Conservation (phyloP, 2,797 vertebrate species). For the Lycodopsis pacificus region DNA sequence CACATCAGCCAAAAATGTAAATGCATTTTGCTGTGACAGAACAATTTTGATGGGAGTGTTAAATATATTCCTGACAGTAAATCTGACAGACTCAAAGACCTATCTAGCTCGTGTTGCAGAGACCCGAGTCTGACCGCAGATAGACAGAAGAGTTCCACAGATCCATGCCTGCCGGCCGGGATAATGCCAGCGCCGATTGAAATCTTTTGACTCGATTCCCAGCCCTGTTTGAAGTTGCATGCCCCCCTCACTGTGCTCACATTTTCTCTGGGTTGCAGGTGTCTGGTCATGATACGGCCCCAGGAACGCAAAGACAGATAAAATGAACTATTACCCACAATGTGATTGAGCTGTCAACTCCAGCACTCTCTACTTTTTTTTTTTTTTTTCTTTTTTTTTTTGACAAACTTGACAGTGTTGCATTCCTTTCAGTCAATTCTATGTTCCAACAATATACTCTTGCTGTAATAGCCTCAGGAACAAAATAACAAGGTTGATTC, state of each 20-base stretch:
- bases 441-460: constrained; percentile 46
- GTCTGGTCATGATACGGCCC: constrained; percentile 75
- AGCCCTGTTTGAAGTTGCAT: constrained; percentile 70
- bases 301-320: constrained; percentile 70
- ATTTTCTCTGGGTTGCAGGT: constrained; percentile 78
- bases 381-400: constrained; percentile 1
- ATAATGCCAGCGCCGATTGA: constrained; percentile 72
- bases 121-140: constrained; percentile 56
- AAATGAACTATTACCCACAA: constrained; percentile 77
- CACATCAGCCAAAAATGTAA: background rate
- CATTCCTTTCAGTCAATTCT: constrained; percentile 39
- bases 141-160: constrained; percentile 55
- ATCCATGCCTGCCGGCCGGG: constrained; percentile 68
- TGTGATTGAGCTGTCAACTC: constrained; percentile 81
- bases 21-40: background rate
- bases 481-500: constrained; percentile 59
- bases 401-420: constrained; percentile 56
- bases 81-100: constrained; percentile 42
- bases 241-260: constrained; percentile 65
- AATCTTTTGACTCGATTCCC: constrained; percentile 77
- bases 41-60: constrained; percentile 14
- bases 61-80: constrained; percentile 42
- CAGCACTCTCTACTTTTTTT: constrained; percentile 23
- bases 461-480: constrained; percentile 46
- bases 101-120: constrained; percentile 43